Evolutionary conservation across 2,113 vertebrate genomes (phyloP).

Genomic region (Anhinga rufa): DNA sequence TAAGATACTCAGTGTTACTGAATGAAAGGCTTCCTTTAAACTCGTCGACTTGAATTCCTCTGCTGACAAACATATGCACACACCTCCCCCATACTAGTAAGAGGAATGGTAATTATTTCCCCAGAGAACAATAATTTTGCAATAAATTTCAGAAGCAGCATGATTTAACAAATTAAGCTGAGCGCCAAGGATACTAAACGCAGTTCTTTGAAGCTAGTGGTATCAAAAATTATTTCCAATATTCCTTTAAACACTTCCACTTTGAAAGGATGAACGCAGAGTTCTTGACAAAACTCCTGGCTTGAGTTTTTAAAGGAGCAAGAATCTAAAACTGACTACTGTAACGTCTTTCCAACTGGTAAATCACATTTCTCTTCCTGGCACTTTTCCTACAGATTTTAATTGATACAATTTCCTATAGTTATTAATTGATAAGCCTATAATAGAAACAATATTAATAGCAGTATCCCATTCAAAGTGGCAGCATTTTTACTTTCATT

Average conservation of each 20-base stretch:
- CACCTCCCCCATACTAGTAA: background rate
- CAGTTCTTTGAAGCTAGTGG: slow-evolving; percentile 25
- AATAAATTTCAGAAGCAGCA: slow-evolving; percentile 64
- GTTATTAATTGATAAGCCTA: background rate
- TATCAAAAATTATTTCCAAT: slow-evolving; percentile 43
- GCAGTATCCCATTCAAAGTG: background rate
- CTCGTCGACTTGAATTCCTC: background rate
- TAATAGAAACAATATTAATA: background rate
- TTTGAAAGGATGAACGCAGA: background rate
- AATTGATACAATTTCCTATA: background rate
- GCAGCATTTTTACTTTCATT: background rate
- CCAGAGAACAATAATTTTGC: slow-evolving; percentile 64
- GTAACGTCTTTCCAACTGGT: background rate
- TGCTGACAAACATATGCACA: slow-evolving; percentile 39
- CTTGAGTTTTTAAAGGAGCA: background rate
- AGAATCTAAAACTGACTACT: background rate
- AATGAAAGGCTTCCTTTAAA: background rate
- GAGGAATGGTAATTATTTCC: slow-evolving; percentile 67
- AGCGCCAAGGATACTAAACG: slow-evolving; percentile 47
- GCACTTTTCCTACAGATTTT: background rate
- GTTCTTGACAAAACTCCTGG: background rate
- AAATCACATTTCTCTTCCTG: background rate
- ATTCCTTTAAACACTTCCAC: slow-evolving; percentile 21
- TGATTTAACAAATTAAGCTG: slow-evolving; percentile 65
- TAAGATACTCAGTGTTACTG: background rate